Percentiles rank a stretch among this genome's conserved stretches.
phyloP scores from a whole-genome alignment of 23 tunicate species.

The Styela plicata region DNA sequence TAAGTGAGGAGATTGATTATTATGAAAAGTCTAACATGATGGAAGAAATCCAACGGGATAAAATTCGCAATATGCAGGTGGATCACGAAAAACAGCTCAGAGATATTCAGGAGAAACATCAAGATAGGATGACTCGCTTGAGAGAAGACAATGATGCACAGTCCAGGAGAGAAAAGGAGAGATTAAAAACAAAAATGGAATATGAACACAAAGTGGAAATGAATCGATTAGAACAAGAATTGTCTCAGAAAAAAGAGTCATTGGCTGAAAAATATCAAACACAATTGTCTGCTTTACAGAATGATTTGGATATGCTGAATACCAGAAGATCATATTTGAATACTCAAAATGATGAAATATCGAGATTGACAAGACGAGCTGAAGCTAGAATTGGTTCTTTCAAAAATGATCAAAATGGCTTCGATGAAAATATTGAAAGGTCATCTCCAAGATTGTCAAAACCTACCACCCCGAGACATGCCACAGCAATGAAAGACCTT shows the following conservation, averaged over 20 bases:
- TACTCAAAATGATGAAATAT: slow-evolving; percentile 36
- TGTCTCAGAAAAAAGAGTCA: slow-evolving; percentile 33
- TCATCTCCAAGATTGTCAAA: neutral
- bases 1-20: neutral
- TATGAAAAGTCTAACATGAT: slow-evolving; percentile 3
- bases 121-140: slow-evolving; percentile 33
- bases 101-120: slow-evolving; percentile 32
- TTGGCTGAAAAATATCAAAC: slow-evolving; percentile 39
- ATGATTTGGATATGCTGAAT: slow-evolving; percentile 57
- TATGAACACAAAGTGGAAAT: slow-evolving; percentile 54
- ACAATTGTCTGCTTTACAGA: slow-evolving; percentile 38
- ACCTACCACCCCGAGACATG: neutral
- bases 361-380: slow-evolving; percentile 4
- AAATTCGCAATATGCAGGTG: slow-evolving; percentile 24
- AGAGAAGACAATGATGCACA: slow-evolving; percentile 36
- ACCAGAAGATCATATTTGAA: slow-evolving; percentile 43
- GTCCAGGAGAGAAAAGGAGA: slow-evolving; percentile 42
- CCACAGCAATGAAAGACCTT: slow-evolving; percentile 26
- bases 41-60: slow-evolving; percentile 48
- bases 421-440: neutral
- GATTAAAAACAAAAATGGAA: slow-evolving; percentile 37
- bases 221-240: slow-evolving; percentile 39
- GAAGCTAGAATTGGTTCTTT: neutral
- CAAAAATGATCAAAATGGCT: neutral
- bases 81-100: slow-evolving; percentile 66